These are phyloP conservation scores for Sesamia inferens DNA, from an alignment of 2,888 invertebrate species.

Conservation along the genomic window DNA sequence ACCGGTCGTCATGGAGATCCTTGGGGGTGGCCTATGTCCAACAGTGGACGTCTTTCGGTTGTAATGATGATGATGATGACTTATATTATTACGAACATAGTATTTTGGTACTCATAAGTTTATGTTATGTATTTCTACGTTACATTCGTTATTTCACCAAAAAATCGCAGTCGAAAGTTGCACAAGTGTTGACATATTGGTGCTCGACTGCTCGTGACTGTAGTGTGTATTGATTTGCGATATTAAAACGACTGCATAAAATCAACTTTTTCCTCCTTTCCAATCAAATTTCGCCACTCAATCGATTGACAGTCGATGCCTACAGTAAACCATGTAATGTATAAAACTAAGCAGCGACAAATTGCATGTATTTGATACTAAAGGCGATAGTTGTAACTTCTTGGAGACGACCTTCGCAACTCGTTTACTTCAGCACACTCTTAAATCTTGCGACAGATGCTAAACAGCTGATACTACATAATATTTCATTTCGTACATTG, in stretches of 20 bases:
- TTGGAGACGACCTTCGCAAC: slow-evolving; percentile 55
- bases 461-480: slow-evolving; percentile 53
- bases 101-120: too few relatives aligned
- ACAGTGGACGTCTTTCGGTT: too few relatives aligned
- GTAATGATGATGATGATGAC: too few relatives aligned
- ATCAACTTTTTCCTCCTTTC: slow-evolving; percentile 24
- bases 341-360: slow-evolving; percentile 12
- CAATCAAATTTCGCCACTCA: slow-evolving; percentile 24
- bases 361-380: slow-evolving; percentile 26
- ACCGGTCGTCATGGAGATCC: too few relatives aligned
- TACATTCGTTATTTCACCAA: too few relatives aligned
- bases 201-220: too few relatives aligned
- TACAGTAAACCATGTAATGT: slow-evolving; percentile 14
- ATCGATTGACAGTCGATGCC: slow-evolving; percentile 18
- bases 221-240: neutral
- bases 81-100: too few relatives aligned
- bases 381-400: slow-evolving; percentile 40
- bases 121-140: too few relatives aligned
- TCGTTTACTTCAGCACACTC: slow-evolving; percentile 49
- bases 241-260: neutral
- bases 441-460: slow-evolving; percentile 59
- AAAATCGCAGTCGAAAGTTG: too few relatives aligned
- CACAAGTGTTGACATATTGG: too few relatives aligned
- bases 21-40: too few relatives aligned
- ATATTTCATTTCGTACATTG: slow-evolving; percentile 35